Conservation (phyloP, 2,797 vertebrate species). For the Craterocephalus amniculus region DNA sequence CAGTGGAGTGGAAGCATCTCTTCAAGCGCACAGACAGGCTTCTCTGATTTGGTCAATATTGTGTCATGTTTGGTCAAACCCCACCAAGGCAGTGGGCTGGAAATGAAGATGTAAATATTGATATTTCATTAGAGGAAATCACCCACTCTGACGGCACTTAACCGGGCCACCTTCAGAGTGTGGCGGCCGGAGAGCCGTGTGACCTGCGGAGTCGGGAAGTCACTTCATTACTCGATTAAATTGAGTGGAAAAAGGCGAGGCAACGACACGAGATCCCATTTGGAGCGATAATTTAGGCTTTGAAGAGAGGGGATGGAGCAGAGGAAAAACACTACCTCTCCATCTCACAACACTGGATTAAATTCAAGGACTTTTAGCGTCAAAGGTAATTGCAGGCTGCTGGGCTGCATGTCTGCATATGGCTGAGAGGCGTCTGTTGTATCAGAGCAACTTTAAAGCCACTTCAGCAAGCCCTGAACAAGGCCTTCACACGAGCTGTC, state of each 20-base stretch:
- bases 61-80: slow-evolving; percentile 85
- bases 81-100: slow-evolving; percentile 79
- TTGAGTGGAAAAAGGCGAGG: slow-evolving; percentile 86
- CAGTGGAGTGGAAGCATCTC: slow-evolving; percentile 73
- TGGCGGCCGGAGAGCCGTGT: slow-evolving; percentile 76
- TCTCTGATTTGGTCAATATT: slow-evolving; percentile 83
- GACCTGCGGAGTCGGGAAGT: slow-evolving; percentile 84
- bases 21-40: slow-evolving; percentile 72
- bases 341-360: slow-evolving; percentile 84
- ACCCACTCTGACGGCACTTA: slow-evolving; percentile 82
- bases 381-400: slow-evolving; percentile 86
- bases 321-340: slow-evolving; percentile 79
- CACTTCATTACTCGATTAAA: slow-evolving; percentile 89
- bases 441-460: slow-evolving; percentile 71
- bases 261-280: slow-evolving; percentile 86
- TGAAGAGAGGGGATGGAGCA: slow-evolving; percentile 75
- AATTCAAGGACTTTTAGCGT: slow-evolving; percentile 85
- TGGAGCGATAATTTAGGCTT: slow-evolving; percentile 85
- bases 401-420: slow-evolving; percentile 71
- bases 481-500: slow-evolving; percentile 77
- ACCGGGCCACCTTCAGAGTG: slow-evolving; percentile 78
- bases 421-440: slow-evolving; percentile 76
- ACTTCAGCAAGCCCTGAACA: slow-evolving; percentile 73
- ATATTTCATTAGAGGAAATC: slow-evolving; percentile 88
- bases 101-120: slow-evolving; percentile 89